These are phyloP conservation scores for Dicyrtoma fusca DNA, from an alignment of 2,888 invertebrate species.

Conservation along the genomic window DNA sequence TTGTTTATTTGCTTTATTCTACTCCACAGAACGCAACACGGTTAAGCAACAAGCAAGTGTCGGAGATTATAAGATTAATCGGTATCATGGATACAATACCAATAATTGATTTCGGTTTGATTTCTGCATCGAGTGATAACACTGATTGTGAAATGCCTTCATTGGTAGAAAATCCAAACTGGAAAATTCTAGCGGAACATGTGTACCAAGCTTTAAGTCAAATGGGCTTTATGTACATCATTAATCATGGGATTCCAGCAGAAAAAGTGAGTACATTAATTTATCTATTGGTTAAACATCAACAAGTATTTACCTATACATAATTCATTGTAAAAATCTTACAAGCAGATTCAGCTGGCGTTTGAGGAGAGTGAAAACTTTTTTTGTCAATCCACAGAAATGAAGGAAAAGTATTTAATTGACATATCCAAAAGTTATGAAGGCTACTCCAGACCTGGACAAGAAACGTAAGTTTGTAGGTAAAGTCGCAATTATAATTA, in stretches of 20 bases:
- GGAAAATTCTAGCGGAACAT: conserved; percentile 3
- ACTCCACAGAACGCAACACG: too few species aligned
- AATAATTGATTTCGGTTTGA: conserved; percentile 17
- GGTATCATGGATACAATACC: conserved; percentile 3
- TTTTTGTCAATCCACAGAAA: conserved; percentile 41
- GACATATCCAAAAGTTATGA: conserved; percentile 38
- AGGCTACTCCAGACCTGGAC: conserved; percentile 46
- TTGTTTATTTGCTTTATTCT: too few species aligned
- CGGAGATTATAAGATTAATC: too few species aligned
- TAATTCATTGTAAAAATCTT: not conserved
- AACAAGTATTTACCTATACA: too few species aligned
- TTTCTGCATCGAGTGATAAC: too few species aligned
- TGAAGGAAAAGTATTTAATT: conserved; percentile 43
- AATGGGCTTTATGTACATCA: conserved; percentile 27
- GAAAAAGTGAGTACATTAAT: not conserved
- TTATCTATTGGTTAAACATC: too few species aligned
- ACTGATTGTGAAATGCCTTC: not conserved
- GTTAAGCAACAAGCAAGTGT: too few species aligned
- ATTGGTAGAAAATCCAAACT: not conserved
- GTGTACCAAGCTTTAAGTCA: conserved; percentile 16
- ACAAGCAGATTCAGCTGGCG: conserved; percentile 43
- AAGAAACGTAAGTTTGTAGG: conserved; percentile 42
- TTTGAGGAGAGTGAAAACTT: conserved; percentile 46
- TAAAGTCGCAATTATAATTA: too few species aligned
- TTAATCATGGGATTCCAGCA: conserved; percentile 26